Evolutionary conservation across 2,113 vertebrate species (phyloP).

Genomic region (Bubo bubo): DNA sequence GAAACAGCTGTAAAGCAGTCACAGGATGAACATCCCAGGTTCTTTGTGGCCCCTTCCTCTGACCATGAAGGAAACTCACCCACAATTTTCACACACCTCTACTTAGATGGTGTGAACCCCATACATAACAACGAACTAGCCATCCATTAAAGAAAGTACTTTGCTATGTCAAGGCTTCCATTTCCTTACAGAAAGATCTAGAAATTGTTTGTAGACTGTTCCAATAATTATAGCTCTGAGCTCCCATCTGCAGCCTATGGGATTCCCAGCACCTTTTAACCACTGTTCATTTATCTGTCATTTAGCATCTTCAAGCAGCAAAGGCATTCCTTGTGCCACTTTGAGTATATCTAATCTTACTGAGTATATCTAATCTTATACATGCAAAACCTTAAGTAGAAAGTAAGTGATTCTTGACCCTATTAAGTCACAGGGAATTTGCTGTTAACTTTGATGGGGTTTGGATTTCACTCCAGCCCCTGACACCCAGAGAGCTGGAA

Average conservation of each 20-base stretch:
- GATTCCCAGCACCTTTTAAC: neutral
- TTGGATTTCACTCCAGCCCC: neutral
- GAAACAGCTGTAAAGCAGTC: neutral
- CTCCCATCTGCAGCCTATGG: neutral
- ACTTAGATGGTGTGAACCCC: neutral
- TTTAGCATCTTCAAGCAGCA: neutral
- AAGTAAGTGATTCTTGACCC: neutral
- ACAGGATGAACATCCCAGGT: neutral
- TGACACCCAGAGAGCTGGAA: neutral
- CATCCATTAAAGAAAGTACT: neutral
- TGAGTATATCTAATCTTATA: neutral
- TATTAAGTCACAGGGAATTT: neutral
- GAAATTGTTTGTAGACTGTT: neutral
- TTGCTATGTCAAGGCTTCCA: neutral
- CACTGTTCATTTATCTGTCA: neutral
- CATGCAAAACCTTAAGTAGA: neutral
- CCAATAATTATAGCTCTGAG: neutral
- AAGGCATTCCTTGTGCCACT: neutral
- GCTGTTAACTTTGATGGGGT: neutral
- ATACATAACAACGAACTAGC: fast-evolving
- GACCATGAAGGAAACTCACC: neutral
- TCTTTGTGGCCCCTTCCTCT: neutral
- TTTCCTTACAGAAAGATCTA: neutral
- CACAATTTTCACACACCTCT: neutral
- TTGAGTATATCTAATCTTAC: neutral